phyloP scores from a whole-genome alignment of 2,797 vertebrate genomes.

The Poeciliopsis turneri region DNA sequence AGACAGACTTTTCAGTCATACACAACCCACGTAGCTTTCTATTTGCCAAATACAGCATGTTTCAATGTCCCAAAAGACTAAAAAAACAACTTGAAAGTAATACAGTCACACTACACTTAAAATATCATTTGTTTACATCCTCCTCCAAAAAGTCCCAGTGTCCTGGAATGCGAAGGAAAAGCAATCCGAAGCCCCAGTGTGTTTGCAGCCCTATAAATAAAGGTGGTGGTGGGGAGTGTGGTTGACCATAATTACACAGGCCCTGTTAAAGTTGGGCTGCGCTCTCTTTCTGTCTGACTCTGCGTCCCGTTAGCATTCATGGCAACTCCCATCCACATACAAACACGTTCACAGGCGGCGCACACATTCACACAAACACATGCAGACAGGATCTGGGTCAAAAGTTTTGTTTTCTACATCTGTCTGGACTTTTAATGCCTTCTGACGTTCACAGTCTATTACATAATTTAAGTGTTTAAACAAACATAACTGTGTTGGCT shows the following conservation, averaged over 20 bases:
- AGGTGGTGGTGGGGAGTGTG: conserved; percentile 77
- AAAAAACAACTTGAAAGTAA: conserved; percentile 23
- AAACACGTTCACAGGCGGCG: conserved; percentile 28
- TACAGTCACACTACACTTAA: conserved; percentile 51
- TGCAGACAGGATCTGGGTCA: conserved; percentile 66
- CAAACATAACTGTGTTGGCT: conserved; percentile 28
- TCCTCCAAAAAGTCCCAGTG: conserved; percentile 67
- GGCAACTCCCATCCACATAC: conserved; percentile 62
- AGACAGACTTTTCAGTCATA: conserved; percentile 22
- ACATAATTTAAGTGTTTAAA: conserved; percentile 59
- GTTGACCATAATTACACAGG: conserved; percentile 85
- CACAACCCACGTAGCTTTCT: conserved; percentile 18
- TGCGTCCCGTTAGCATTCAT: conserved; percentile 52
- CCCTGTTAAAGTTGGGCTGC: conserved; percentile 76
- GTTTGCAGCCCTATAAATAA: conserved; percentile 84
- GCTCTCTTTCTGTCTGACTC: conserved; percentile 77
- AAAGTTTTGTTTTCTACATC: conserved; percentile 71
- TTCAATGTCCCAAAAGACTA: neutral
- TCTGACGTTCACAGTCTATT: conserved; percentile 59
- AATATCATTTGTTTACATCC: conserved; percentile 76
- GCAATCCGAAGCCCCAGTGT: conserved; percentile 71
- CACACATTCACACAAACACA: conserved; percentile 38
- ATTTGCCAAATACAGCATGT: neutral
- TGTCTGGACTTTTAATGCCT: conserved; percentile 70
- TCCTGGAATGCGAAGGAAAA: conserved; percentile 75